Percentiles rank a stretch among this genome's conserved stretches.
These are phyloP conservation scores for Pecten maximus DNA, from an alignment of 2,888 invertebrate genomes.

Conservation along the genomic window DNA sequence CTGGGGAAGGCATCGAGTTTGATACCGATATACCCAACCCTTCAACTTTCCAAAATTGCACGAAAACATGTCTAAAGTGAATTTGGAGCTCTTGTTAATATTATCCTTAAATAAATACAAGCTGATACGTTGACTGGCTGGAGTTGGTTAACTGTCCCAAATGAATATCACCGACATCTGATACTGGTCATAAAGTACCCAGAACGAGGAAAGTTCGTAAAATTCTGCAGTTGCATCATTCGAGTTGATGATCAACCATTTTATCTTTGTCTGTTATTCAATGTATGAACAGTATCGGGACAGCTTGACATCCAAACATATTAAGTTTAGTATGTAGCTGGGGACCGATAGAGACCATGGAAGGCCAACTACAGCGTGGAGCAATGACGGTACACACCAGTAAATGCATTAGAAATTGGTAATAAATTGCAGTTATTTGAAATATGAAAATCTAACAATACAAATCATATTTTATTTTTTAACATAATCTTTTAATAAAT, in stretches of 20 bases:
- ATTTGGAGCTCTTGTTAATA: slow-evolving; percentile 8
- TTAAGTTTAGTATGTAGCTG: not conserved
- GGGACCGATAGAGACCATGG: not conserved
- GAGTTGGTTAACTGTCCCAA: not conserved
- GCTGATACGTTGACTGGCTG: not conserved
- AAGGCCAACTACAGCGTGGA: not conserved
- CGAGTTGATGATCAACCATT: not conserved
- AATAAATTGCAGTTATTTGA: slow-evolving; percentile 28
- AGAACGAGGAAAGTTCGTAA: slow-evolving; percentile 25
- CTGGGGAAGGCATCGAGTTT: not conserved
- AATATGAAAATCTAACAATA: slow-evolving; percentile 20
- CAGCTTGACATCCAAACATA: not conserved
- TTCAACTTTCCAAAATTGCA: slow-evolving; percentile 33
- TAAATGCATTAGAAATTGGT: slow-evolving; percentile 27
- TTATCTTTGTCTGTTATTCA: not conserved
- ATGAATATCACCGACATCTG: not conserved
- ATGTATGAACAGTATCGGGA: slow-evolving; percentile 4
- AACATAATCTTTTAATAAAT: slow-evolving; percentile 10
- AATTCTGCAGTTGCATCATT: not conserved
- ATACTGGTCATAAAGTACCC: not conserved
- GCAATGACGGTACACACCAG: not conserved
- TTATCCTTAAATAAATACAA: not conserved
- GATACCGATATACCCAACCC: not conserved
- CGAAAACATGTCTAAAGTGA: slow-evolving; percentile 9
- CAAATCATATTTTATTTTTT: not conserved